A percentile compares a stretch with the other conserved stretches of the same genome.
phyloP scores from a whole-genome alignment of 2,888 invertebrate species.

The Morpho helenor region DNA sequence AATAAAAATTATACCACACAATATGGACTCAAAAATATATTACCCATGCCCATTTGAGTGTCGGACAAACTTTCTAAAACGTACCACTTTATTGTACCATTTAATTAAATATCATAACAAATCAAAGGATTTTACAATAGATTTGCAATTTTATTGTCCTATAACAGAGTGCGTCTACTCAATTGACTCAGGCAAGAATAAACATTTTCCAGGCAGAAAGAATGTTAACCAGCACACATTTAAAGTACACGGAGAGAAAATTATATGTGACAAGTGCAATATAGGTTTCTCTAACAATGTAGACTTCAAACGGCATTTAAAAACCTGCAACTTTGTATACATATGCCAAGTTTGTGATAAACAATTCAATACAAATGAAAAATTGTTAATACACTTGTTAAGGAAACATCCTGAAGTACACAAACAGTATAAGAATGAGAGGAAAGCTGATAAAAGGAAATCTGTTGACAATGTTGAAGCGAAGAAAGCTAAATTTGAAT shows the following conservation, averaged over 20 bases:
- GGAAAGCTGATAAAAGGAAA: constrained; percentile 42
- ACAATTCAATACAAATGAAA: constrained; percentile 76
- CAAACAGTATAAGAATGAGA: constrained; percentile 51
- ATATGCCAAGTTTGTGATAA: constrained; percentile 74
- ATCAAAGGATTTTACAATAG: constrained; percentile 37
- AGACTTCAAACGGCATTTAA: constrained; percentile 75
- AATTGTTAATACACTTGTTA: constrained; percentile 79
- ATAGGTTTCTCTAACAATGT: constrained; percentile 75
- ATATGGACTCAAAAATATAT: constrained; percentile 39
- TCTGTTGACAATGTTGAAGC: constrained; percentile 26
- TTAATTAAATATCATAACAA: constrained; percentile 75
- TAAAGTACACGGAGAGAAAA: constrained; percentile 82
- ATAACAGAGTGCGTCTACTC: constrained; percentile 74
- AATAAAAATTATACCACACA: constrained; percentile 45
- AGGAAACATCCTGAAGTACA: constrained; percentile 74
- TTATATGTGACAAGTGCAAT: constrained; percentile 60
- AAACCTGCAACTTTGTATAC: constrained; percentile 77
- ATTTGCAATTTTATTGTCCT: constrained; percentile 79
- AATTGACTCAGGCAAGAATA: constrained; percentile 47
- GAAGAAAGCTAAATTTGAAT: constrained; percentile 34
- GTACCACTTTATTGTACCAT: constrained; percentile 62
- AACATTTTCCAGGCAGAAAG: constrained; percentile 77
- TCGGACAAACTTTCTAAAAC: constrained; percentile 41
- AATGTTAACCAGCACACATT: constrained; percentile 83
- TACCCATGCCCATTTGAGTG: constrained; percentile 52